Percentiles rank a stretch among this genome's conserved stretches.
These are phyloP conservation scores for Drosophila varians DNA, from an alignment of 1,140 invertebrate genomes.

Conservation along the genomic window DNA sequence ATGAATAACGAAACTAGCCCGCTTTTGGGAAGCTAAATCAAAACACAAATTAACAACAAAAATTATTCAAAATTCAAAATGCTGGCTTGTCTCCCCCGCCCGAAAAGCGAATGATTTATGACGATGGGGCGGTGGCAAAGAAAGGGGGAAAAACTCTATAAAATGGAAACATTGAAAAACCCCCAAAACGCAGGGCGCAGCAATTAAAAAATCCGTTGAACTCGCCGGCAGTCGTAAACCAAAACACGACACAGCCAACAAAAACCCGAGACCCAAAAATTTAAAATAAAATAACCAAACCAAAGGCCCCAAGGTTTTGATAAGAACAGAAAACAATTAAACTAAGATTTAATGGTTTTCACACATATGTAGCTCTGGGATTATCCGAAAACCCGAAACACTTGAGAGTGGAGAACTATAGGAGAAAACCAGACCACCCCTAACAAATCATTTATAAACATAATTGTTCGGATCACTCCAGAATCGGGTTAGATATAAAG, in stretches of 20 bases:
- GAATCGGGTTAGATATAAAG: constrained; percentile 33
- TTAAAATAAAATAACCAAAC: constrained; percentile 11
- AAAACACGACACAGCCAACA: constrained; percentile 17
- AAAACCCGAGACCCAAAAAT: constrained; percentile 10
- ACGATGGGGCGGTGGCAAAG: constrained; percentile 40
- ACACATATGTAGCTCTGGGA: constrained; percentile 66
- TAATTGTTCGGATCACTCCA: constrained; percentile 65
- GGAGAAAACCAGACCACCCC: constrained; percentile 52
- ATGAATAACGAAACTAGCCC: constrained; percentile 42
- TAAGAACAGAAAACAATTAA: constrained; percentile 56
- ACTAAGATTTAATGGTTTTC: constrained; percentile 68
- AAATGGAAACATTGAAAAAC: constrained; percentile 61
- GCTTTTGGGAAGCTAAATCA: constrained; percentile 52
- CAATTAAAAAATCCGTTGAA: constrained; percentile 78
- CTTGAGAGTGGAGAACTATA: neutral
- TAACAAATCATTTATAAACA: constrained; percentile 77
- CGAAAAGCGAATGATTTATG: constrained; percentile 65
- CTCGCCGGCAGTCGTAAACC: constrained; percentile 66
- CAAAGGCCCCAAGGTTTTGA: constrained; percentile 40
- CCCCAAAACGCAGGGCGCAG: constrained; percentile 47
- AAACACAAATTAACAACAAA: constrained; percentile 54
- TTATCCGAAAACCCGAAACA: constrained; percentile 27
- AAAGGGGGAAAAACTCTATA: constrained; percentile 32
- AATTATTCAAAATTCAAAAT: constrained; percentile 63
- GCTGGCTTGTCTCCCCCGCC: constrained; percentile 31